These are phyloP conservation scores for Neolamprologus brichardi DNA, from an alignment of 2,113 vertebrate species.

Conservation along the genomic window DNA sequence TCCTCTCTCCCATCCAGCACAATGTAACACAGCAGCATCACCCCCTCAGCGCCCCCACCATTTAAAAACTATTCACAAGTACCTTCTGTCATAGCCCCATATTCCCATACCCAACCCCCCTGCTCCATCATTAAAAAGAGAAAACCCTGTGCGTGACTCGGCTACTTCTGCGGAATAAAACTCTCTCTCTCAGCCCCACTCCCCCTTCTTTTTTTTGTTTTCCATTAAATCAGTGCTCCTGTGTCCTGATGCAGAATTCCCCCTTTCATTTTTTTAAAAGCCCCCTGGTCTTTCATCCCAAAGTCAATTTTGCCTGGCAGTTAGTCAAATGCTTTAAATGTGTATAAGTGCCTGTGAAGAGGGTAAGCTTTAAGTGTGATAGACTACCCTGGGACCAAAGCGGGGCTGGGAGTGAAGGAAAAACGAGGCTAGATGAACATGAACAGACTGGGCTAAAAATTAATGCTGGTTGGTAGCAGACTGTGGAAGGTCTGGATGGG, in stretches of 20 bases:
- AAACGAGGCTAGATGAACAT: conserved; percentile 27
- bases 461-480: conserved; percentile 9
- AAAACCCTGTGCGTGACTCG: conserved; percentile 14
- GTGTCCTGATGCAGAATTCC: conserved; percentile 40
- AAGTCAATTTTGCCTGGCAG: conserved; percentile 52
- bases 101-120: neutral
- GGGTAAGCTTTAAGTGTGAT: conserved; percentile 45
- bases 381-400: conserved; percentile 40
- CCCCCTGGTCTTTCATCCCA: conserved; percentile 42
- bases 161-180: conserved; percentile 12
- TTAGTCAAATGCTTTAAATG: conserved; percentile 61
- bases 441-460: conserved; percentile 26
- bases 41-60: neutral
- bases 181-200: neutral
- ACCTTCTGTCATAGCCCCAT: conserved; percentile 4
- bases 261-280: conserved; percentile 57
- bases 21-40: neutral
- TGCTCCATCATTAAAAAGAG: conserved; percentile 27
- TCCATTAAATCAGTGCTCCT: conserved; percentile 45
- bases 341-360: conserved; percentile 49
- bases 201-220: neutral
- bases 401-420: conserved; percentile 12
- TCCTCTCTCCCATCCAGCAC: conserved; percentile 18
- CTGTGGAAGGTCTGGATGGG: conserved; percentile 34
- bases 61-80: conserved; percentile 22